Evolutionary conservation across 2,797 vertebrate genomes (phyloP).

Genomic region (Gobio occitaniae): DNA sequence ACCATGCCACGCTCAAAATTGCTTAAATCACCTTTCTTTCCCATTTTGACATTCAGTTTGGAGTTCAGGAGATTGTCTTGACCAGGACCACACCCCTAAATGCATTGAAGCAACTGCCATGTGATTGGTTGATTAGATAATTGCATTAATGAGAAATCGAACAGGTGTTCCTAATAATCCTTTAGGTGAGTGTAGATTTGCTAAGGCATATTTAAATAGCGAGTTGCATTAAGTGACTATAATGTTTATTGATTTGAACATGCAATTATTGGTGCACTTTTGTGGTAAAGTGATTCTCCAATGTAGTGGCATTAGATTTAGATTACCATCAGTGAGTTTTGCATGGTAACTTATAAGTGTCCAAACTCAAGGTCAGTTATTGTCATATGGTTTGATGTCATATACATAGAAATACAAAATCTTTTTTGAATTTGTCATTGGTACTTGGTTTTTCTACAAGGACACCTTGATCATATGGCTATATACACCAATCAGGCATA

Average conservation of each 20-base stretch:
- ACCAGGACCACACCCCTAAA: too few species aligned
- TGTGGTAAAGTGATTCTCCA: not conserved
- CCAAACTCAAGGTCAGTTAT: not conserved
- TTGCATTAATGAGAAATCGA: too few species aligned
- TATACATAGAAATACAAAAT: too few species aligned
- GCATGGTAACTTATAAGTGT: not conserved
- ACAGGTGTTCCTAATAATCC: too few species aligned
- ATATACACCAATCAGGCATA: not conserved
- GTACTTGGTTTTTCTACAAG: not conserved
- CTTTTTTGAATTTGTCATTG: not conserved
- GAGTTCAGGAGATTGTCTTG: too few species aligned
- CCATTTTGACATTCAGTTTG: too few species aligned
- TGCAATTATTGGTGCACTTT: not conserved
- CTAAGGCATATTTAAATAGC: not conserved
- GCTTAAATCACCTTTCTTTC: too few species aligned
- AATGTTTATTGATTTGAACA: not conserved
- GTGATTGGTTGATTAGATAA: too few species aligned
- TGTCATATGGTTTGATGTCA: not conserved
- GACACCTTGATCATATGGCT: not conserved
- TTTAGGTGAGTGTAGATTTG: not conserved
- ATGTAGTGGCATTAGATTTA: not conserved
- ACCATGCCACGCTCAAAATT: too few species aligned
- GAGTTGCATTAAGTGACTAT: not conserved
- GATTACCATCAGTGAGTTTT: not conserved
- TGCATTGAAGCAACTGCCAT: too few species aligned